phyloP scores from a whole-genome alignment of 2,113 vertebrate species.

The Buteo buteo region DNA sequence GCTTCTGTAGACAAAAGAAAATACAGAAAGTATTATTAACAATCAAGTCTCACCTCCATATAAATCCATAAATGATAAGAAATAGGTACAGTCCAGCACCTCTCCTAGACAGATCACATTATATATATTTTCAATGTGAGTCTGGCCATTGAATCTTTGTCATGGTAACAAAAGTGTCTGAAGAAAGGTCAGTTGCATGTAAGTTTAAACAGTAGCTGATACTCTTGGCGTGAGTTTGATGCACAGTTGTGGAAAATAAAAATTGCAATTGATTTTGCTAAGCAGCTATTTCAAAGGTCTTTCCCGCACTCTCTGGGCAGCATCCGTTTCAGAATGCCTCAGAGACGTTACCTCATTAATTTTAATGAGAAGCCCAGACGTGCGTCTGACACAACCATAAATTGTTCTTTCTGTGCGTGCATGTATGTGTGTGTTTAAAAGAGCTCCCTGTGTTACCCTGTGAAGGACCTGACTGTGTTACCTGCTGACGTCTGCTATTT shows the following conservation, averaged over 20 bases:
- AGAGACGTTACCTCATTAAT: slow-evolving; percentile 72
- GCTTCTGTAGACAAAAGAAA: background rate
- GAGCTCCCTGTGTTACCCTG: slow-evolving; percentile 42
- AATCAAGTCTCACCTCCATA: background rate
- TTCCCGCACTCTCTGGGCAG: background rate
- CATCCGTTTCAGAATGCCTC: slow-evolving; percentile 49
- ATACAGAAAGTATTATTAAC: background rate
- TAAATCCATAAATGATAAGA: background rate
- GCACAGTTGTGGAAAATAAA: background rate
- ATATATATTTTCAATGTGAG: background rate
- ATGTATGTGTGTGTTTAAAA: background rate
- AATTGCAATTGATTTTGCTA: slow-evolving; percentile 11
- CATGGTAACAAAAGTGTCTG: background rate
- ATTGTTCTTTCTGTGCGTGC: slow-evolving; percentile 39
- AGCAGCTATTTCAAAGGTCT: slow-evolving; percentile 1
- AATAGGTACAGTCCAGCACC: background rate
- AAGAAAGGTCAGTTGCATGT: background rate
- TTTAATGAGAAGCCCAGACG: slow-evolving; percentile 70
- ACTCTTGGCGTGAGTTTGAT: background rate
- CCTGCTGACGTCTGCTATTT: background rate
- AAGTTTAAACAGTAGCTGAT: background rate
- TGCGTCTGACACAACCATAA: slow-evolving; percentile 62
- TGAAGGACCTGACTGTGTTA: slow-evolving; percentile 56
- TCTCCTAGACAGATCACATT: background rate
- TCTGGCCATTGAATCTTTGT: background rate